Percentiles rank a stretch among this genome's conserved stretches.
phyloP scores from a whole-genome alignment of 1,140 invertebrate genomes.

The Drosophila fuyamai region DNA sequence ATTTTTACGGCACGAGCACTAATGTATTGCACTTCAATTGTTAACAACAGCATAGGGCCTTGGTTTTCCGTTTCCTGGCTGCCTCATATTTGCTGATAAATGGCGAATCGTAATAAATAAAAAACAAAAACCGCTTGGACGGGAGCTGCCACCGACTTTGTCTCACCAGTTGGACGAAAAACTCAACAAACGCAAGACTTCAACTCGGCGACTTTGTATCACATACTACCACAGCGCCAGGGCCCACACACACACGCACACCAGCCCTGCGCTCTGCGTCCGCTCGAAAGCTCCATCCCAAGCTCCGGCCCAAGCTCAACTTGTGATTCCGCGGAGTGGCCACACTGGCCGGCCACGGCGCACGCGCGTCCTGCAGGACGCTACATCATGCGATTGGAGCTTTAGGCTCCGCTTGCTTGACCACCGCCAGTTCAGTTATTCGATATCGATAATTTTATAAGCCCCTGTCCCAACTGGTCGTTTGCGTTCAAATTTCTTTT shows the following conservation, averaged over 20 bases:
- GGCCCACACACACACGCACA: slow-evolving; percentile 1
- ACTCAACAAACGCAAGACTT: slow-evolving; percentile 71
- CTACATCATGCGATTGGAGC: not conserved
- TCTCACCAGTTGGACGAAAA: slow-evolving; percentile 78
- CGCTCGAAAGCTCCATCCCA: slow-evolving; percentile 17
- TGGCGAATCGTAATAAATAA: slow-evolving; percentile 36
- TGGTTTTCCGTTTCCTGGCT: slow-evolving; percentile 4
- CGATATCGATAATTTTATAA: not conserved
- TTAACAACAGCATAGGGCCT: slow-evolving; percentile 4
- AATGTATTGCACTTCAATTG: slow-evolving; percentile 16
- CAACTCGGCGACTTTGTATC: slow-evolving; percentile 73
- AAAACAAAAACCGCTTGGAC: slow-evolving; percentile 68
- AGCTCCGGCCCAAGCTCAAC: slow-evolving; percentile 2
- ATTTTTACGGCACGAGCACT: slow-evolving; percentile 20
- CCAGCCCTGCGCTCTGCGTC: slow-evolving; percentile 43
- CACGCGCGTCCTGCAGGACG: not conserved
- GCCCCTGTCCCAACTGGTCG: not conserved
- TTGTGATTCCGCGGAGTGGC: slow-evolving; percentile 1
- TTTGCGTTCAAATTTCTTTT: no score
- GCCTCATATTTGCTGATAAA: slow-evolving; percentile 6
- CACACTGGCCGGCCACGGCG: not conserved
- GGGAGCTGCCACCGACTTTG: slow-evolving; percentile 66
- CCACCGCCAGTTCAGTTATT: not conserved
- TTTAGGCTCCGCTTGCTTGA: slow-evolving; percentile 2
- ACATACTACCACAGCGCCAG: slow-evolving; percentile 63